A percentile compares a stretch with the other conserved stretches of the same genome.
These are phyloP conservation scores for Alitta virens DNA, from an alignment of 2,888 invertebrate genomes.

Conservation along the genomic window DNA sequence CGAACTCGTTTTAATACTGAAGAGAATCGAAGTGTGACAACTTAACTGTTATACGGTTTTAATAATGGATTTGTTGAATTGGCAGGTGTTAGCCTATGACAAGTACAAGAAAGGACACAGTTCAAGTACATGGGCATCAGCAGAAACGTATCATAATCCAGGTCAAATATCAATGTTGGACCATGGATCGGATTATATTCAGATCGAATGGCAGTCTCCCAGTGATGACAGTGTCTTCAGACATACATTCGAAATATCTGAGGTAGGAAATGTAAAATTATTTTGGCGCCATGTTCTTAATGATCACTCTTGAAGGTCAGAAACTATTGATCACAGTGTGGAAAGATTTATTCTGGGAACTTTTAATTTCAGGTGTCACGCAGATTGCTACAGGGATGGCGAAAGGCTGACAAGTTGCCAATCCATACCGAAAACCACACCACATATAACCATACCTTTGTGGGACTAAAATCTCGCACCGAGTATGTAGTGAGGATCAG, in stretches of 20 bases:
- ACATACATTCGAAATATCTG: slow-evolving; percentile 28
- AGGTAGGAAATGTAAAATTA: background rate
- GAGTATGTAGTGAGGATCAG: slow-evolving; percentile 74
- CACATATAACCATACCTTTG: slow-evolving; percentile 35
- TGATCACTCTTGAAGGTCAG: too few relatives aligned
- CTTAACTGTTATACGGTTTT: too few relatives aligned
- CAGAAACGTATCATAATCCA: slow-evolving; percentile 74
- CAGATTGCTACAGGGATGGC: too few relatives aligned
- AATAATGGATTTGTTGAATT: too few relatives aligned
- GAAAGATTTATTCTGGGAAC: too few relatives aligned
- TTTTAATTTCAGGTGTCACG: too few relatives aligned
- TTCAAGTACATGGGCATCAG: slow-evolving; percentile 62
- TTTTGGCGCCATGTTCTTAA: too few relatives aligned
- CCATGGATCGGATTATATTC: slow-evolving; percentile 60
- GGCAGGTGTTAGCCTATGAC: slow-evolving; percentile 14
- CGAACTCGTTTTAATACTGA: too few relatives aligned
- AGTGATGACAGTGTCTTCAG: slow-evolving; percentile 55
- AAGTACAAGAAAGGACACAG: slow-evolving; percentile 7
- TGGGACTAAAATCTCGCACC: slow-evolving; percentile 69
- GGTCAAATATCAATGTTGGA: slow-evolving; percentile 63
- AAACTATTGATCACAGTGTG: too few relatives aligned
- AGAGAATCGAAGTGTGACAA: too few relatives aligned
- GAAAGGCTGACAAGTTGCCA: too few relatives aligned
- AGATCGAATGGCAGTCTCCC: slow-evolving; percentile 70
- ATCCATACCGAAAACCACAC: slow-evolving; percentile 30